Evolutionary conservation across 2,888 invertebrate species (phyloP).

Genomic region (Phytoseiulus persimilis): DNA sequence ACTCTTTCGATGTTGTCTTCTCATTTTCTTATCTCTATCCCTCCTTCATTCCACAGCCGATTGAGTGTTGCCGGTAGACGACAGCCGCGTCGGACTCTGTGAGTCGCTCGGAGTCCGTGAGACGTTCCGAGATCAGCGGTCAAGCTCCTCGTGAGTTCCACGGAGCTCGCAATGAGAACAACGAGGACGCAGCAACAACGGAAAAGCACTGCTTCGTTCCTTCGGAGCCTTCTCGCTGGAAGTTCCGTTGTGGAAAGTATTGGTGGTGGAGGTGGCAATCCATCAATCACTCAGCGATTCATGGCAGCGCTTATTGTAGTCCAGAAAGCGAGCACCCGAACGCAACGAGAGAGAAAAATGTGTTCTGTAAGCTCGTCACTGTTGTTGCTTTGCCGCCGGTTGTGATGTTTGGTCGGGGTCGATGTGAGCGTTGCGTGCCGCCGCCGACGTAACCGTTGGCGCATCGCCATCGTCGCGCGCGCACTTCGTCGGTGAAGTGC

Average conservation of each 20-base stretch:
- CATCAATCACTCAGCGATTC: not conserved
- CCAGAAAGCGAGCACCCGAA: not conserved
- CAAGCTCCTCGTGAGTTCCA: too few relatives aligned
- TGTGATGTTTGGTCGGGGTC: not conserved
- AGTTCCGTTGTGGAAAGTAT: not conserved
- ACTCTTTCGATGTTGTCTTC: too few relatives aligned
- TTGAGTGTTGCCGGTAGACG: too few relatives aligned
- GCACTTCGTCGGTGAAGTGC: not conserved
- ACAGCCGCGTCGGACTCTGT: too few relatives aligned
- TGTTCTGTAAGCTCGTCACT: not conserved
- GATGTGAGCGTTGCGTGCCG: not conserved
- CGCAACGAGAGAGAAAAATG: not conserved
- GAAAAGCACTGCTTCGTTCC: not conserved
- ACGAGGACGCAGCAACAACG: too few relatives aligned
- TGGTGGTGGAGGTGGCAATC: not conserved
- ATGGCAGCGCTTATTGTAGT: not conserved
- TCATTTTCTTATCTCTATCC: too few relatives aligned
- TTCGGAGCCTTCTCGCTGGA: not conserved
- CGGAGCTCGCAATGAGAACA: too few relatives aligned
- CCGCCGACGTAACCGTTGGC: not conserved
- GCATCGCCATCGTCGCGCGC: not conserved
- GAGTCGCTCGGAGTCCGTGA: too few relatives aligned
- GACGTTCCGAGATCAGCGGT: too few relatives aligned
- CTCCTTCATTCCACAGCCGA: too few relatives aligned
- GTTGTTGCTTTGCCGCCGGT: not conserved